Evolutionary conservation across 37 sponge, comb jelly and placozoan genomes (phyloP).

Genomic region (Cliona cf. orientalis): DNA sequence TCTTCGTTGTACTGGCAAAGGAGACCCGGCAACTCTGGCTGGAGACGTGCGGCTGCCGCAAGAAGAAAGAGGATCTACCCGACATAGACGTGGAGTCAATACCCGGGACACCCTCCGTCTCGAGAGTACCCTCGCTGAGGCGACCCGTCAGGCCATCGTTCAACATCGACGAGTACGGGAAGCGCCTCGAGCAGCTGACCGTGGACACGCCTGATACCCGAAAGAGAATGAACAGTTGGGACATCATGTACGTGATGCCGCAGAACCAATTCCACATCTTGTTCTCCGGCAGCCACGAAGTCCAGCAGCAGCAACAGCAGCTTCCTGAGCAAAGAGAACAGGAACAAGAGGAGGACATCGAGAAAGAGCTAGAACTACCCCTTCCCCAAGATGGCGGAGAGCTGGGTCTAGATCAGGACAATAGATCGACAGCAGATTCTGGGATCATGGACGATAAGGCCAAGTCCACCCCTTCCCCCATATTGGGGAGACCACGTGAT

Average conservation of each 20-base stretch:
- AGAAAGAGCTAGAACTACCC: not conserved
- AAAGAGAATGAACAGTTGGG: slow-evolving; percentile 21
- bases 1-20: slow-evolving; percentile 28
- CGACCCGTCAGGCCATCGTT: not conserved
- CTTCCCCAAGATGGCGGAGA: not conserved
- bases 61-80: slow-evolving; percentile 10
- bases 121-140: not conserved
- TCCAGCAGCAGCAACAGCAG: not conserved
- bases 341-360: too few relatives aligned
- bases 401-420: not conserved
- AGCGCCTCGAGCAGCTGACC: not conserved
- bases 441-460: slow-evolving; percentile 17
- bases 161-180: slow-evolving; percentile 3
- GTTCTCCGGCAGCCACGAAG: not conserved
- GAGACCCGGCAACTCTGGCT: slow-evolving; percentile 46
- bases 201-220: not conserved
- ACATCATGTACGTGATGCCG: slow-evolving; percentile 31
- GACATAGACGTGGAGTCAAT: not conserved
- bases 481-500: not conserved
- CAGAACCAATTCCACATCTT: slow-evolving; percentile 27
- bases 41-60: slow-evolving; percentile 18
- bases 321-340: too few relatives aligned
- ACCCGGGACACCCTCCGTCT: not conserved
- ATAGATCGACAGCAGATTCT: slow-evolving; percentile 27
- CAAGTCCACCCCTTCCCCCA: slow-evolving; percentile 17